phyloP scores from a whole-genome alignment of 2,888 invertebrate species.

The Euzophera pinguis region DNA sequence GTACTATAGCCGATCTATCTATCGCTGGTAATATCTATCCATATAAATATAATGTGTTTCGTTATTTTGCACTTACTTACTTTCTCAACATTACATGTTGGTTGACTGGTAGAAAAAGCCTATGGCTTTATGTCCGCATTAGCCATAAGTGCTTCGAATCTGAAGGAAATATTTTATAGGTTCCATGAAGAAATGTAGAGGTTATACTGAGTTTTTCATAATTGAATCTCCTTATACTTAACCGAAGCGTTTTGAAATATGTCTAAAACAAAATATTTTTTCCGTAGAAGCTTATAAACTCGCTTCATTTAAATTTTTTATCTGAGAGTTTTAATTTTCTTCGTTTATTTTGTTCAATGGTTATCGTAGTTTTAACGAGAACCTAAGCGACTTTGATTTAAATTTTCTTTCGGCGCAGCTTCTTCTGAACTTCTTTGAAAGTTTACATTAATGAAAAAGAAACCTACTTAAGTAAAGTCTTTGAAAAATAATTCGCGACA shows the following conservation, averaged over 20 bases:
- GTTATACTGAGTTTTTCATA: neutral
- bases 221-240: neutral
- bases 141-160: no score
- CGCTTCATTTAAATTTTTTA: conserved; percentile 8
- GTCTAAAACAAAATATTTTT: conserved; percentile 5
- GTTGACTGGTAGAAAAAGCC: no score
- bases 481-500: no score
- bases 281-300: conserved; percentile 3
- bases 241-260: conserved; percentile 1
- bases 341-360: conserved; percentile 10
- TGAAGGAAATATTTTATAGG: no score
- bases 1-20: neutral
- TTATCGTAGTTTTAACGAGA: conserved; percentile 9
- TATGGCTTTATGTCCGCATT: no score
- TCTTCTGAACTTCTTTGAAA: neutral
- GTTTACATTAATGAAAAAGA: no score
- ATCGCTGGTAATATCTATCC: no score
- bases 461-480: no score
- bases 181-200: neutral
- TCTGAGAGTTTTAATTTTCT: conserved; percentile 8
- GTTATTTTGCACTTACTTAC: no score
- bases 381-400: conserved; percentile 4
- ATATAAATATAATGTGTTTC: no score
- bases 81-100: no score
- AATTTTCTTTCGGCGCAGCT: neutral